Evolutionary conservation across 53 echinoderm and acorn worm species (phyloP), one percentile per base, ranked within the genome.

Genomic region (Mesocentrotus franciscanus): DNA sequence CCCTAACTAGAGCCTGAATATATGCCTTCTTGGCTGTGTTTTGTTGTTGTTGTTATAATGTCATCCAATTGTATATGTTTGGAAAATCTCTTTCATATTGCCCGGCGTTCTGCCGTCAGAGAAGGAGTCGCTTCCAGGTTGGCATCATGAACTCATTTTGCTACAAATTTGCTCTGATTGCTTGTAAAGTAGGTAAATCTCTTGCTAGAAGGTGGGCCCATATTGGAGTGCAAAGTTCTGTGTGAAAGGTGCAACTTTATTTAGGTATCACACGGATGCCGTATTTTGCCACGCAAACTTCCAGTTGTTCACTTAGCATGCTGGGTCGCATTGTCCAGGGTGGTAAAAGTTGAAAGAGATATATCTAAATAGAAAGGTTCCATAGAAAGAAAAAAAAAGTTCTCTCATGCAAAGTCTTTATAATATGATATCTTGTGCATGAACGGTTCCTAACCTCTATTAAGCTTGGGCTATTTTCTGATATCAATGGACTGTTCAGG

Each of bases 71-170:
- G n/a, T 10, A 57, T 11, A 15, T n/a, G n/a, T 87, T 26, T 11
- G 56, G 58, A 10, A 26, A 87, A 58, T 87, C 87, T 58, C 57
- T 57, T 87, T 87, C 24, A 87, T 87, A 87, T 87, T 87, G 87
- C 87, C n/a, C n/a, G n/a, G n/a, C 58, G 87, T 87, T 27, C 12
- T 87, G 87, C 3, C 58, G 58, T 87, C 87, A 87, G 87, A 87
- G 87, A 26, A 4, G 87, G 29, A 58, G 59, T 87, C 20, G 59
- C 58, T 12, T 24, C 87, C 58, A 9, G 58, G 87, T 13, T 11
- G 58, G 87, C n/a, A 87, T 87, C 58, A 87, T 87, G 87, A 87
- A 58, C 87, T 87, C 87, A 87, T 87, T 87, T 87, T 58, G 87
- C 87, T 3, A 29, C 87, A 87, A 87, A 87, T 87, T 87, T 87